Conservation (phyloP, 2,797 vertebrate species). For the Xenopus petersii region DNA sequence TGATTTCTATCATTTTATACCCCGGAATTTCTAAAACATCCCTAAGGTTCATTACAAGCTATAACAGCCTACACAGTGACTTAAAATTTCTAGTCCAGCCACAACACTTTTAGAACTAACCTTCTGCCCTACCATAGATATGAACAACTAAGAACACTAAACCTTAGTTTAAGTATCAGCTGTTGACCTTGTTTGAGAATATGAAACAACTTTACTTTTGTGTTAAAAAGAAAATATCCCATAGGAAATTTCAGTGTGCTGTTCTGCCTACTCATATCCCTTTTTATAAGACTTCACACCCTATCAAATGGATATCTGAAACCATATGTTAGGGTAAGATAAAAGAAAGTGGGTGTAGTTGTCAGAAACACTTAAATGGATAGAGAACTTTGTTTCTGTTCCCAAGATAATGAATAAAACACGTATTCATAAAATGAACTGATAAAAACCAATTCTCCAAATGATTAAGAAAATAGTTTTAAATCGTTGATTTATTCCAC, state of each 20-base stretch:
- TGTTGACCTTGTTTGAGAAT: constrained; percentile 39
- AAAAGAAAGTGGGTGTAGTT: constrained; percentile 44
- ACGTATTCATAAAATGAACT: constrained; percentile 20
- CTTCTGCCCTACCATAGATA: background rate
- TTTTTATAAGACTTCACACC: constrained; percentile 48
- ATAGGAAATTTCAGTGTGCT: constrained; percentile 44
- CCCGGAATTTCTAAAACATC: too few species aligned
- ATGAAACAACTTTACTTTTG: constrained; percentile 40
- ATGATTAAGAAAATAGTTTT: constrained; percentile 16
- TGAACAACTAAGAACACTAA: constrained; percentile 3
- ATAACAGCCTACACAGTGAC: background rate
- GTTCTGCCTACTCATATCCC: constrained; percentile 47
- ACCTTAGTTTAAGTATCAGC: constrained; percentile 30
- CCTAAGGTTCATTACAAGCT: background rate
- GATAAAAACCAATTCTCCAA: constrained; percentile 34
- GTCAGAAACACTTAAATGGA: constrained; percentile 44
- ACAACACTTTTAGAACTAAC: background rate
- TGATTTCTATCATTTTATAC: too few species aligned
- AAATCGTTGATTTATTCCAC: constrained; percentile 24
- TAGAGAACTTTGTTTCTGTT: constrained; percentile 36
- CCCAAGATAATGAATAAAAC: constrained; percentile 42
- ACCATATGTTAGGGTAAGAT: constrained; percentile 42
- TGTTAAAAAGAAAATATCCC: constrained; percentile 41
- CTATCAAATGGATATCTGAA: constrained; percentile 45
- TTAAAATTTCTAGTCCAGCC: background rate